Evolutionary conservation across 1,140 invertebrate genomes (phyloP).

Genomic region (Hestina assimilis): DNA sequence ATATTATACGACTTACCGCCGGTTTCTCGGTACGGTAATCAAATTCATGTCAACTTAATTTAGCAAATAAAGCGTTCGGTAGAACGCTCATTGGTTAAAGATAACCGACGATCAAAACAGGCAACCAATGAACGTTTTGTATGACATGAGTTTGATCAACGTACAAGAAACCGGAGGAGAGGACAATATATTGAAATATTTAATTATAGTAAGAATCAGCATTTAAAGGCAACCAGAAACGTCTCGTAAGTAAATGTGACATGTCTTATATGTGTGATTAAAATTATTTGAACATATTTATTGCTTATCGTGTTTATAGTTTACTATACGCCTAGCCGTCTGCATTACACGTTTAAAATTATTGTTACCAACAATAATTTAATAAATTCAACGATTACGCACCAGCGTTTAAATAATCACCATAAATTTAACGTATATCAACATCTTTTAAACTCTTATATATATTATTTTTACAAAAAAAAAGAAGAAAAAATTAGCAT

Average conservation of each 20-base stretch:
- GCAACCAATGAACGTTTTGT: too few relatives aligned
- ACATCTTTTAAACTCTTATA: constrained; percentile 70
- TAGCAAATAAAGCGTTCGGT: too few relatives aligned
- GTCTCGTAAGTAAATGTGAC: neutral
- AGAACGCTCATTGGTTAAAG: too few relatives aligned
- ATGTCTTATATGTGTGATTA: neutral
- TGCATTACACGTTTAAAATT: constrained; percentile 9
- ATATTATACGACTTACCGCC: too few relatives aligned
- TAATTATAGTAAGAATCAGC: neutral
- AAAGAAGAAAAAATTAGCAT: constrained; percentile 71
- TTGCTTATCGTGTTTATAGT: constrained; percentile 18
- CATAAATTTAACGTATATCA: constrained; percentile 62
- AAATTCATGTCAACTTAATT: too few relatives aligned
- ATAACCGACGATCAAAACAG: too few relatives aligned
- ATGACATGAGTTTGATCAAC: too few relatives aligned
- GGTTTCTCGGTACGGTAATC: too few relatives aligned
- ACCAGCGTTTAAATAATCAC: constrained; percentile 50
- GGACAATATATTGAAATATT: neutral
- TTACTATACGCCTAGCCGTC: neutral
- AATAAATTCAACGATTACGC: constrained; percentile 40
- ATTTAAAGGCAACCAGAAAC: neutral
- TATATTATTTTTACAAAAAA: constrained; percentile 43
- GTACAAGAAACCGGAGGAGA: too few relatives aligned
- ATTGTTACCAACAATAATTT: constrained; percentile 32
- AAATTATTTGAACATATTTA: constrained; percentile 6